phyloP scores from a whole-genome alignment of 1,140 invertebrate species.

The Sarcophaga bullata region DNA sequence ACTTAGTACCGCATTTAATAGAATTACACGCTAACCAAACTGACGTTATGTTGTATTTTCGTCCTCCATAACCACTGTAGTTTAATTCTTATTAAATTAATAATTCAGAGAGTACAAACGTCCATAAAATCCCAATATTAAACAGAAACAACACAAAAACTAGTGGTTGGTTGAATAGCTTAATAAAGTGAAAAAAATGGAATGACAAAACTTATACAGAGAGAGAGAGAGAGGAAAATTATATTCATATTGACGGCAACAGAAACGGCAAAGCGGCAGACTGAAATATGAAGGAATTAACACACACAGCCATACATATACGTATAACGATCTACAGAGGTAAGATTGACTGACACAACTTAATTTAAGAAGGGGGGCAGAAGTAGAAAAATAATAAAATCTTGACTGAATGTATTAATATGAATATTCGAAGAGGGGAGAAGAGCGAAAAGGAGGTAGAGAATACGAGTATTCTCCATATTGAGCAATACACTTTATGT shows the following conservation, averaged over 20 bases:
- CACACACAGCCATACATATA: not conserved
- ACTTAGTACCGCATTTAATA: too few species aligned
- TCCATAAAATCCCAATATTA: not conserved
- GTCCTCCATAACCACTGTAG: not conserved
- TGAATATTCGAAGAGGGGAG: not conserved
- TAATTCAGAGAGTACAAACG: not conserved
- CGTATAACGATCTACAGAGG: not conserved
- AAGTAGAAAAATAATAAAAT: constrained; percentile 29
- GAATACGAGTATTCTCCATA: too few species aligned
- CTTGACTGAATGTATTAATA: constrained; percentile 13
- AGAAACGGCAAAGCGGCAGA: not conserved
- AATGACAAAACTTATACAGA: too few species aligned
- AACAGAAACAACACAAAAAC: not conserved
- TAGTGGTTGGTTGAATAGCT: not conserved
- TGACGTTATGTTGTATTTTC: too few species aligned
- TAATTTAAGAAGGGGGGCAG: not conserved
- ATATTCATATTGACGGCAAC: too few species aligned
- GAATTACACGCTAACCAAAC: too few species aligned
- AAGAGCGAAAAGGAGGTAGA: too few species aligned
- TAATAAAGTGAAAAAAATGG: too few species aligned
- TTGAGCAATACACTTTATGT: too few species aligned
- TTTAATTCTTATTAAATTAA: not conserved
- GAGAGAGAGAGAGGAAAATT: too few species aligned
- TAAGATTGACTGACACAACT: not conserved
- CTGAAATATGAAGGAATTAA: constrained; percentile 32